Percentiles rank a stretch among this genome's conserved stretches.
These are phyloP conservation scores for Hippocampus kuda DNA, from an alignment of 2,797 vertebrate species.

Conservation along the genomic window DNA sequence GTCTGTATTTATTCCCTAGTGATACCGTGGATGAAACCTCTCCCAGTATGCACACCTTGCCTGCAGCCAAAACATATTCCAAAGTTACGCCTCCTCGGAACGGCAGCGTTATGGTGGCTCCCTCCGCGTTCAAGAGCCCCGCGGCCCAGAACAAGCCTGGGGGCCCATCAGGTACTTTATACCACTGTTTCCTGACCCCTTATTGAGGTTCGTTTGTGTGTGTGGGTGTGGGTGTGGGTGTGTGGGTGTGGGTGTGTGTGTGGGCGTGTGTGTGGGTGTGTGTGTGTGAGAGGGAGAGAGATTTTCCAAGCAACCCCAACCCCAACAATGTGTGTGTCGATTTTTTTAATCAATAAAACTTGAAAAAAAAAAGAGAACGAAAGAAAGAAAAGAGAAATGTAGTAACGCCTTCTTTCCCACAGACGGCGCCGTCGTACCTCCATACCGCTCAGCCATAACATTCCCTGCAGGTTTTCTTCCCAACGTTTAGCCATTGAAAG, in stretches of 20 bases:
- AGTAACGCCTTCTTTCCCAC: slow-evolving; percentile 22
- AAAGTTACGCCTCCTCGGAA: slow-evolving; percentile 45
- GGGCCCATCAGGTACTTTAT: slow-evolving; percentile 67
- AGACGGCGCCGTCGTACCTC: slow-evolving; percentile 41
- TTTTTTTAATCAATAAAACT: not conserved
- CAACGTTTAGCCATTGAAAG: slow-evolving; percentile 33
- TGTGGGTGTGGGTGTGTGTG: too few species aligned
- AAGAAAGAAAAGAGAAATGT: not conserved
- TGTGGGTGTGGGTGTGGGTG: too few species aligned
- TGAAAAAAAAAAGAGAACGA: not conserved
- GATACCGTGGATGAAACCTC: slow-evolving; percentile 59
- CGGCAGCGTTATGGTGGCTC: slow-evolving; percentile 41
- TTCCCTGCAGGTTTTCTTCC: slow-evolving; percentile 38
- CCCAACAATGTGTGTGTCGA: not conserved
- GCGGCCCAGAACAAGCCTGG: slow-evolving; percentile 52
- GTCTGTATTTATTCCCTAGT: slow-evolving; percentile 42
- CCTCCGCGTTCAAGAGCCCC: slow-evolving; percentile 57
- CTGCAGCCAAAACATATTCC: slow-evolving; percentile 57
- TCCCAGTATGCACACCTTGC: slow-evolving; percentile 37
- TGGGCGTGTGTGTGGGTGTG: too few species aligned
- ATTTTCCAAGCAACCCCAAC: too few species aligned
- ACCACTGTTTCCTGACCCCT: not conserved
- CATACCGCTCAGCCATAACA: slow-evolving; percentile 9
- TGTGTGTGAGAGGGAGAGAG: too few species aligned
- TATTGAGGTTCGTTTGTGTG: not conserved